Conservation (phyloP, 2,113 vertebrate genomes). For the Oxygymnocypris stewartii region DNA sequence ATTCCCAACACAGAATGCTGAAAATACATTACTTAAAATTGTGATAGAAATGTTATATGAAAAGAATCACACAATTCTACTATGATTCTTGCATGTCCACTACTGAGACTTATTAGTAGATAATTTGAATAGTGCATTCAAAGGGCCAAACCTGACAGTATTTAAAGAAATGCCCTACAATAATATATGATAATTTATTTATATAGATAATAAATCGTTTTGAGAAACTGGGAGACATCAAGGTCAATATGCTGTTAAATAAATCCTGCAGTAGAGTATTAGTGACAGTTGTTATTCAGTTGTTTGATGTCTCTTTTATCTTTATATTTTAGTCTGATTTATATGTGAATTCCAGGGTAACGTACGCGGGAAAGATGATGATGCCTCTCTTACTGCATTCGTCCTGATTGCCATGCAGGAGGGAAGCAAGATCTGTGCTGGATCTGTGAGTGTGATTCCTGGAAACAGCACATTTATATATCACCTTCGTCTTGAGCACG, state of each 20-base stretch:
- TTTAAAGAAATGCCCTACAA: too few relatives aligned
- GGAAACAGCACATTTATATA: not conserved
- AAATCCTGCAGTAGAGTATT: not conserved
- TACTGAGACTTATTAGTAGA: not conserved
- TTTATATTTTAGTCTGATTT: not conserved
- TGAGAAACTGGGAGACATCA: not conserved
- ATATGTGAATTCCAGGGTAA: conserved; percentile 73
- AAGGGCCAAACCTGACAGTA: not conserved
- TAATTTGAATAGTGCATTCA: not conserved
- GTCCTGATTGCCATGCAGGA: conserved; percentile 81
- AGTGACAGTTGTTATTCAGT: not conserved
- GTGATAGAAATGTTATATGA: not conserved
- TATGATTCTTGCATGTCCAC: not conserved
- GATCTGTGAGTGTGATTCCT: conserved; percentile 67
- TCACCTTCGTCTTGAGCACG: not conserved
- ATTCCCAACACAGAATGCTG: not conserved
- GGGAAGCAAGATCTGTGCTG: conserved; percentile 67
- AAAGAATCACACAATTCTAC: not conserved
- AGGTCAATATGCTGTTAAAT: too few relatives aligned
- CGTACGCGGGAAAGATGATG: conserved; percentile 63
- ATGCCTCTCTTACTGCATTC: conserved; percentile 85
- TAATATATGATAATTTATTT: not conserved
- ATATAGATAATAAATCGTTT: not conserved
- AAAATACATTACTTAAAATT: not conserved
- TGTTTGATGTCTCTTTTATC: not conserved